Evolutionary conservation across 2,888 invertebrate genomes (phyloP).

Genomic region (Leucophora obtusa): DNA sequence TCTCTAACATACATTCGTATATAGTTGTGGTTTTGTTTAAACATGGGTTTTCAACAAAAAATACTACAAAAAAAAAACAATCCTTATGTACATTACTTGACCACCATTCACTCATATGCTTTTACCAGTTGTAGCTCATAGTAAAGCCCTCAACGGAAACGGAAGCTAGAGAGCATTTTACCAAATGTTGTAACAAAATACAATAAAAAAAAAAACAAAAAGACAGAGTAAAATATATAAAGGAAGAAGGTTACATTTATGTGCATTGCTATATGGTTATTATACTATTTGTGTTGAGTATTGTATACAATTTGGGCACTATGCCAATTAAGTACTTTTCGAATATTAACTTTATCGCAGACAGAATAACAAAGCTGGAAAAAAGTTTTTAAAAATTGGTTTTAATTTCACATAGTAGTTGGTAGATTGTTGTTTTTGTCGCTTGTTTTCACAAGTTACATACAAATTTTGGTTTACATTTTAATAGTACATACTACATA

Average conservation of each 20-base stretch:
- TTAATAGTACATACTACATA: conserved; percentile 33
- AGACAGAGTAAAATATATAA: neutral
- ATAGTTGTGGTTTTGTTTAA: conserved; percentile 29
- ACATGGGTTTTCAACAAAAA: conserved; percentile 20
- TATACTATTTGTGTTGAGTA: conserved; percentile 14
- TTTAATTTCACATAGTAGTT: conserved; percentile 40
- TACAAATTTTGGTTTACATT: conserved; percentile 29
- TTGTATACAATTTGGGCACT: conserved; percentile 38
- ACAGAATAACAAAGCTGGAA: neutral
- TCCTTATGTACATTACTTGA: neutral
- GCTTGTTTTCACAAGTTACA: neutral
- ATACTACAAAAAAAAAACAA: conserved; percentile 13
- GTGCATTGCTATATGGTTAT: neutral
- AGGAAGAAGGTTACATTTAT: conserved; percentile 8
- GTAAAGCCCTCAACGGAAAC: conserved; percentile 1
- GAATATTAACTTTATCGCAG: conserved; percentile 49
- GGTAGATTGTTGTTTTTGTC: conserved; percentile 1
- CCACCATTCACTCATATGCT: neutral
- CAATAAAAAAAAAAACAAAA: too few relatives aligned
- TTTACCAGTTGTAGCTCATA: neutral
- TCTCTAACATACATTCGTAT: neutral
- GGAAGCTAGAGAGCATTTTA: neutral
- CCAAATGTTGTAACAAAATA: neutral
- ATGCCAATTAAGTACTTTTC: conserved; percentile 58
- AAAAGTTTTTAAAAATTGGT: conserved; percentile 22